A percentile compares a stretch with the other conserved stretches of the same genome.
Evolutionary conservation across 2,888 invertebrate genomes (phyloP).

Genomic region (Acronicta aceris): DNA sequence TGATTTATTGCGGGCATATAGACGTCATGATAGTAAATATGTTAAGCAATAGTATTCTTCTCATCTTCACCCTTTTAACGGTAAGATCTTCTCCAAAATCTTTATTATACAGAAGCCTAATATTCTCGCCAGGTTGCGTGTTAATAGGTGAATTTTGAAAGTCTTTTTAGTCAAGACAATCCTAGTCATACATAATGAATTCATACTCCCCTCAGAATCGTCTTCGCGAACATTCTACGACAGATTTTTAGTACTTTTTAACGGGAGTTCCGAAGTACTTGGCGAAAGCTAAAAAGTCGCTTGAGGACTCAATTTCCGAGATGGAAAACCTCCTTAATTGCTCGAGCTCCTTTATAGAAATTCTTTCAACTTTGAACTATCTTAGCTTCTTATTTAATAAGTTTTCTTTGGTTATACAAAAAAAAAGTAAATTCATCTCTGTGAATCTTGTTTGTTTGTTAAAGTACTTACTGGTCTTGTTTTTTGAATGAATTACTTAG

Average conservation of each 20-base stretch:
- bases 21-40: no score
- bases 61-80: background rate
- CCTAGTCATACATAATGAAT: slow-evolving; percentile 43
- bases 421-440: background rate
- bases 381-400: slow-evolving; percentile 28
- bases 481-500: background rate
- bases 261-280: slow-evolving; percentile 34
- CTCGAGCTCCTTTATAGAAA: slow-evolving; percentile 25
- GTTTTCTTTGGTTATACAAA: slow-evolving; percentile 16
- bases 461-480: background rate
- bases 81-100: no score
- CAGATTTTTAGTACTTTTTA: slow-evolving; percentile 47
- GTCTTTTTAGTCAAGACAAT: background rate
- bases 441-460: slow-evolving; percentile 6
- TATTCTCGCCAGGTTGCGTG: no score
- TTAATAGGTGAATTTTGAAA: no score
- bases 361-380: slow-evolving; percentile 38
- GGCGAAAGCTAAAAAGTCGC: slow-evolving; percentile 36
- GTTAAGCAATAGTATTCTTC: no score
- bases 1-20: no score
- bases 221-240: slow-evolving; percentile 29
- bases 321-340: slow-evolving; percentile 48
- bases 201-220: slow-evolving; percentile 26
- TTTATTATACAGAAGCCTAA: no score
- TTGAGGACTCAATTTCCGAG: slow-evolving; percentile 49